Percentiles rank a stretch among this genome's conserved stretches.
These are phyloP conservation scores for Clarias fuscus DNA, from an alignment of 2,797 vertebrate species.

Conservation along the genomic window DNA sequence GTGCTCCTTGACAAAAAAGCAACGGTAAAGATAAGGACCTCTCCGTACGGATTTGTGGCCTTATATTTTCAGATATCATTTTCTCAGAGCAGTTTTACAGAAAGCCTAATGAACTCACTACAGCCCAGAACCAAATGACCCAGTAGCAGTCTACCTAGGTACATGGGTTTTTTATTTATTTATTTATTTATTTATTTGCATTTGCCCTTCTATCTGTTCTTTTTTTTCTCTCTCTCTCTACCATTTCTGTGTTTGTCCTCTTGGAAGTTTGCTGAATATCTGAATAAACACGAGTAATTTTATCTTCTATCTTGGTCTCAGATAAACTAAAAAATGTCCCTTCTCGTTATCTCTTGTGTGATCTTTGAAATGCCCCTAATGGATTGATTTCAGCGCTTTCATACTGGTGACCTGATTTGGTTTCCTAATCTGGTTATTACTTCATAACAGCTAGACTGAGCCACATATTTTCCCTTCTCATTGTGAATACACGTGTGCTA, in stretches of 20 bases:
- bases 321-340: too few relatives aligned
- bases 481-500: constrained; percentile 4
- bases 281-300: background rate
- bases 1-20: too few relatives aligned
- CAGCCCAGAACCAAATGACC: background rate
- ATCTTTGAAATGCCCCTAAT: background rate
- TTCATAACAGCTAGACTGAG: background rate
- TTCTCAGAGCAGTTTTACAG: background rate
- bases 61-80: background rate
- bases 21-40: background rate
- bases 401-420: constrained; percentile 14
- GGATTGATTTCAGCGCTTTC: background rate
- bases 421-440: constrained; percentile 13
- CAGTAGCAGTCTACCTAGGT: background rate
- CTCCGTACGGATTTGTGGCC: background rate
- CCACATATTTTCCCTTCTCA: background rate
- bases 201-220: background rate
- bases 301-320: background rate
- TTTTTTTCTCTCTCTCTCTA: background rate
- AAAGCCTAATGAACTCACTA: background rate
- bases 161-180: background rate
- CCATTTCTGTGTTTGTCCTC: too few relatives aligned
- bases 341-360: background rate
- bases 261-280: too few relatives aligned
- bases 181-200: background rate